Conservation (phyloP, 2,888 invertebrate species). For the Sesamia inferens region DNA sequence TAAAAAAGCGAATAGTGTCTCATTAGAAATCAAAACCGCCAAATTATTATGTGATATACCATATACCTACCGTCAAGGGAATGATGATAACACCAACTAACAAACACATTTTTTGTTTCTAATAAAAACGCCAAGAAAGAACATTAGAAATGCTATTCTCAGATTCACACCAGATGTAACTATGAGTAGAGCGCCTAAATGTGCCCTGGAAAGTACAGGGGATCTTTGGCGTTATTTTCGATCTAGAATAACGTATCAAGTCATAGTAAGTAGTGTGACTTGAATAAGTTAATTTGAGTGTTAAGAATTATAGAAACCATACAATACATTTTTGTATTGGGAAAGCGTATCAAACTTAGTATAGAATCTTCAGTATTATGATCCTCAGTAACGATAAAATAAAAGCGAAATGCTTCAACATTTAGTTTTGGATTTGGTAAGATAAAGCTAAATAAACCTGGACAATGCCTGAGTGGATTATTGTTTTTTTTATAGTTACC, state of each 20-base stretch:
- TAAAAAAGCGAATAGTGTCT: not conserved
- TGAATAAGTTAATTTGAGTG: not conserved
- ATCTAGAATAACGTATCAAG: not conserved
- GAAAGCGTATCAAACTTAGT: not conserved
- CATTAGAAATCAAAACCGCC: not conserved
- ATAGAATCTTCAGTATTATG: not conserved
- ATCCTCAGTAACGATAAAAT: slow-evolving; percentile 8
- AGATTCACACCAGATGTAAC: slow-evolving; percentile 38
- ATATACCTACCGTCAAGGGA: not conserved
- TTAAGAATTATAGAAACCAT: not conserved
- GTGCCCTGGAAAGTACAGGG: slow-evolving; percentile 51
- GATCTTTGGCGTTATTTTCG: slow-evolving; percentile 47
- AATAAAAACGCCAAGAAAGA: slow-evolving; percentile 36
- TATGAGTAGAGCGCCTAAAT: slow-evolving; percentile 42
- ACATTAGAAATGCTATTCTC: slow-evolving; percentile 43
- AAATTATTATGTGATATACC: not conserved
- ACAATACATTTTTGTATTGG: not conserved
- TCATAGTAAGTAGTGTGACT: not conserved
- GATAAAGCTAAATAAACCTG: slow-evolving; percentile 4
- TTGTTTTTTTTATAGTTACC: slow-evolving; percentile 59
- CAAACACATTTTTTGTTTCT: not conserved
- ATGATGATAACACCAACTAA: not conserved
- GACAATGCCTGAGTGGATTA: slow-evolving; percentile 9
- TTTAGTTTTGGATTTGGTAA: slow-evolving; percentile 6
- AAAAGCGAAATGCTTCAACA: not conserved